Evolutionary conservation across 2,797 vertebrate species (phyloP).

Genomic region (Crax fasciolata): DNA sequence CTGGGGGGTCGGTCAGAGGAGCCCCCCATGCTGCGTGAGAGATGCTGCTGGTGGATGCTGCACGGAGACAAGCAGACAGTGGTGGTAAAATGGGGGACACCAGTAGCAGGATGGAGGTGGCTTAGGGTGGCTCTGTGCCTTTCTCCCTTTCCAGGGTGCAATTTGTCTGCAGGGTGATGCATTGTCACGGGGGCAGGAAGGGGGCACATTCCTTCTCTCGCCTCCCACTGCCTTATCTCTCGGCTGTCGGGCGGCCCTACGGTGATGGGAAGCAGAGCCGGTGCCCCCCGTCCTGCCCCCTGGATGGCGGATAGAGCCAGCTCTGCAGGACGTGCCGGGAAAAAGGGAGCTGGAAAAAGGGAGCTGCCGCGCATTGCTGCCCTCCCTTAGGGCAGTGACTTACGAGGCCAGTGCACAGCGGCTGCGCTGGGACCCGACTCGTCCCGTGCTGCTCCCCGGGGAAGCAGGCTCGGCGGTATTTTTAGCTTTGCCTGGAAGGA

Average conservation of each 20-base stretch:
- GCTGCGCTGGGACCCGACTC: background rate
- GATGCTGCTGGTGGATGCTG: background rate
- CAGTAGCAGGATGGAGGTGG: no score
- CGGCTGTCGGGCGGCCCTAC: background rate
- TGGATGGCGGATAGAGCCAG: background rate
- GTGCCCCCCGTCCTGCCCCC: background rate
- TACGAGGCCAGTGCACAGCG: background rate
- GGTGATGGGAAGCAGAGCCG: slow-evolving; percentile 57
- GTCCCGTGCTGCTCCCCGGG: rapidly evolving
- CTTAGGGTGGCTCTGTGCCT: background rate
- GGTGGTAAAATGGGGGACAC: background rate
- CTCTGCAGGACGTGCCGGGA: background rate
- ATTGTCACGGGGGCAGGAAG: background rate
- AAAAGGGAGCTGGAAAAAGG: background rate
- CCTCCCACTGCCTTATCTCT: slow-evolving; percentile 59
- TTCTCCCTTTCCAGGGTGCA: background rate
- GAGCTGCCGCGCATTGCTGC: background rate
- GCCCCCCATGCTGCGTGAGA: background rate
- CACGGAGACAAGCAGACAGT: no score
- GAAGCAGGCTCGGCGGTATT: rapidly evolving
- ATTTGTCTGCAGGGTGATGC: slow-evolving; percentile 54
- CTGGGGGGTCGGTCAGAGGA: background rate
- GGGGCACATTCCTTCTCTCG: slow-evolving; percentile 57
- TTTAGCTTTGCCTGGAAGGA: background rate
- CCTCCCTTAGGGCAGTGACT: background rate